Evolutionary conservation across 2,888 invertebrate genomes (phyloP).

Genomic region (Frankliniella intonsa): DNA sequence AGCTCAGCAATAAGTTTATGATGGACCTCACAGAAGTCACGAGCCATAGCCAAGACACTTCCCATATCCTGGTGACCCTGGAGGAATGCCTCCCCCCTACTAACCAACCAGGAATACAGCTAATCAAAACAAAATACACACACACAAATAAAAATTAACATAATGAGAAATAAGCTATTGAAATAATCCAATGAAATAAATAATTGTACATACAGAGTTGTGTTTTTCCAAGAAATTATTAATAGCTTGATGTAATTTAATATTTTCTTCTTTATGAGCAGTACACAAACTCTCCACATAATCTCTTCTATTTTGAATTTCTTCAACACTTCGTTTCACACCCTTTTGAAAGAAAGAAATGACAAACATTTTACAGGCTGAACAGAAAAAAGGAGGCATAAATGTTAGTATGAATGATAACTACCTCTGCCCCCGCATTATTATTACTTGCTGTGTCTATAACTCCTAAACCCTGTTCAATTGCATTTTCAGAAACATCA

Average conservation of each 20-base stretch:
- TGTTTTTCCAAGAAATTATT: conserved; percentile 64
- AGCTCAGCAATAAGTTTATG: conserved; percentile 68
- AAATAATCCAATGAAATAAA: background rate
- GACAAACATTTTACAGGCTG: conserved; percentile 6
- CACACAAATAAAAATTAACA: conserved; percentile 4
- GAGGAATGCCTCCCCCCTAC: conserved; percentile 67
- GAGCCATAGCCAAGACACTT: conserved; percentile 58
- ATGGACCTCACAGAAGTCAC: conserved; percentile 69
- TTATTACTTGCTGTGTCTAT: conserved; percentile 62
- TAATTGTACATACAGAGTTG: conserved; percentile 50
- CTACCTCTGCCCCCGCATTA: conserved; percentile 58
- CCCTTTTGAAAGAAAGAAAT: conserved; percentile 46
- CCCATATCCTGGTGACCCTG: conserved; percentile 72
- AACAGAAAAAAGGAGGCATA: background rate
- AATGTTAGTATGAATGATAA: conserved; percentile 9
- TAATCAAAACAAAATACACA: conserved; percentile 36
- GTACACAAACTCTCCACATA: conserved; percentile 59
- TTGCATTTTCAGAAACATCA: conserved; percentile 61
- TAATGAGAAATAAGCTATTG: background rate
- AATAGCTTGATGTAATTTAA: conserved; percentile 63
- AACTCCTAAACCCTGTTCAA: conserved; percentile 67
- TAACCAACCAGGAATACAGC: conserved; percentile 67
- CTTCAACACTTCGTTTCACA: conserved; percentile 61
- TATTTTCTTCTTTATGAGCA: conserved; percentile 63
- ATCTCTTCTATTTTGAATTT: conserved; percentile 69